Percentiles rank a stretch among this genome's conserved stretches.
Conservation (phyloP, 2,888 invertebrate genomes). For the Lamellibrachia satsuma region DNA sequence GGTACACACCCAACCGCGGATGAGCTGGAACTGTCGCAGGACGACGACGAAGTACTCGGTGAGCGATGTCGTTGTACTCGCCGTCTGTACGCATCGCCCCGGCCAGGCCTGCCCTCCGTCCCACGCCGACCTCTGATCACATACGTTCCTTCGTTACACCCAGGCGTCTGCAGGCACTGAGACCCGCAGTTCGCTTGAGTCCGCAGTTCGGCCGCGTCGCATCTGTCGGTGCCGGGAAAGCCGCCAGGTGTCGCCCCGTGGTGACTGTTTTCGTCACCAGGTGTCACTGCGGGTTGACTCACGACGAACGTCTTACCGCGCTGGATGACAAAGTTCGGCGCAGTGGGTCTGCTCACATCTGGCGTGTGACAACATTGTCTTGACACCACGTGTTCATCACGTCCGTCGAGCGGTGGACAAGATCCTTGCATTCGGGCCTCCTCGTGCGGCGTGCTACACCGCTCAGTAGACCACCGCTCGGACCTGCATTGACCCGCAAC, state of each 20-base stretch:
- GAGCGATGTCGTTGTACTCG: not conserved
- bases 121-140: not conserved
- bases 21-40: not conserved
- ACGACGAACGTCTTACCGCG: not conserved
- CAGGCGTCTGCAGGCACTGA: not conserved
- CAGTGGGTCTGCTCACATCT: not conserved
- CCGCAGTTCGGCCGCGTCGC: not conserved
- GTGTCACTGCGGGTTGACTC: not conserved
- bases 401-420: not conserved
- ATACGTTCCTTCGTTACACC: not conserved
- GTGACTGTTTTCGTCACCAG: not conserved
- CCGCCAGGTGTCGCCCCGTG: not conserved
- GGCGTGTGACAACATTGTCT: not conserved
- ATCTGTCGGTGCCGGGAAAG: not conserved
- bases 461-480: not conserved
- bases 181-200: not conserved
- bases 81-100: not conserved
- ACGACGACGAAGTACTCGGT: not conserved
- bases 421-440: not conserved
- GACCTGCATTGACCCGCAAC: not conserved
- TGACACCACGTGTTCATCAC: not conserved
- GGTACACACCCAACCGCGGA: not conserved
- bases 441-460: not conserved
- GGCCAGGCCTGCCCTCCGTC: not conserved
- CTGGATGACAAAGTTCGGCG: not conserved